Conservation (phyloP, 2,113 vertebrate genomes). For the Colossoma macropomum region DNA sequence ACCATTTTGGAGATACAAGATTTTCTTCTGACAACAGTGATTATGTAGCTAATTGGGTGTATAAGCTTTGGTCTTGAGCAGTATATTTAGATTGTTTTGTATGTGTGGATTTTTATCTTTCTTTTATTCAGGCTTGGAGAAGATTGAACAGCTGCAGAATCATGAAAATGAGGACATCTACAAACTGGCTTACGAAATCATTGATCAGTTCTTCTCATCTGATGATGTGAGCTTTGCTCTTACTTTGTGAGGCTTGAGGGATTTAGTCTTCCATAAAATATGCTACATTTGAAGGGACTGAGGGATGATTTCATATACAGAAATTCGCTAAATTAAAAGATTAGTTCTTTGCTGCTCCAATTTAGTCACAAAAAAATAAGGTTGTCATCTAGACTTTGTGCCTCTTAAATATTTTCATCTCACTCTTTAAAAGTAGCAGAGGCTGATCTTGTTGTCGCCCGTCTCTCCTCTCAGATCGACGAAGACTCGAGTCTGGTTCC, state of each 20-base stretch:
- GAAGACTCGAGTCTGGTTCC: conserved; percentile 98
- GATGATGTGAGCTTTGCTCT: conserved; percentile 88
- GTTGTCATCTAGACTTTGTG: too few relatives aligned
- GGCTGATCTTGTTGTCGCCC: not conserved
- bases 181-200: conserved; percentile 99
- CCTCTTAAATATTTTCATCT: not conserved
- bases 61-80: not conserved
- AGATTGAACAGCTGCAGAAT: conserved; percentile 97
- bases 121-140: conserved; percentile 88
- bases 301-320: too few relatives aligned
- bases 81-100: not conserved
- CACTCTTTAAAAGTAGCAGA: not conserved
- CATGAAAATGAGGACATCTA: conserved; percentile 99
- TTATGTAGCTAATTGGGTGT: not conserved
- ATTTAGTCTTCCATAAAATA: not conserved
- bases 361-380: too few relatives aligned
- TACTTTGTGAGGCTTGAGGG: not conserved
- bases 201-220: conserved; percentile 99
- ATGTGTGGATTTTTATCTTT: not conserved
- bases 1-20: too few relatives aligned
- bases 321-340: too few relatives aligned
- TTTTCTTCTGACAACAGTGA: too few relatives aligned
- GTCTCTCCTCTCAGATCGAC: conserved; percentile 83
- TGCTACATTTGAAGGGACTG: not conserved
- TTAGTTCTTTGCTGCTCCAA: too few relatives aligned